Base-by-base conservation (phyloP, 2,797 vertebrate genomes). In the Holocentrus rufus region DNA sequence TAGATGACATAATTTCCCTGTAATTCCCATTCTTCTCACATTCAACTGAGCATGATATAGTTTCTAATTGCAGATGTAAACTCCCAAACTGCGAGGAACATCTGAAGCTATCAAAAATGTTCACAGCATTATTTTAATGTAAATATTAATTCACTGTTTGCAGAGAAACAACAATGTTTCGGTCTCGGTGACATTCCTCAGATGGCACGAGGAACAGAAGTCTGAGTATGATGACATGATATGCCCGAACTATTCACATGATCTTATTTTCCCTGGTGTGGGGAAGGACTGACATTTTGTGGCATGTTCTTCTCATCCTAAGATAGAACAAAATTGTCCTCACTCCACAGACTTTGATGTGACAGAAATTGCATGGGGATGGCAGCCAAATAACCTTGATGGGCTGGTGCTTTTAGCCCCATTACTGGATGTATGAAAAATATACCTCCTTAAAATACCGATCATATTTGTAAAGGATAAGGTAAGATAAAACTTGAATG, bases 371-470 rank as follows among this genome's bases (percentile, higher is more conserved):
- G 78, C 63, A 58, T 39, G 56, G 55, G 34, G 77, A 88, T 84
- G 74, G 79, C 57, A 59, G 74, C 76, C 61, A 86, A 88, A 89
- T 80, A 80, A 87, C 84, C 80, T 76, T 75, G 80, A 79, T 3
- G 7, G 57, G 62, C 55, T 56, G 3, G 56, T 76, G 85, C 86
- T 90, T 90, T 90, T 73, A 89, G 82, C 60, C 69, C 81, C 82
- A 90, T 90, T 88, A 84, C 73, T 54, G 76, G 61, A 55, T 63
- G 69, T 75, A 69, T 83, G 74, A 84, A 44, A 85, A 81, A 85
- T 73, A 42, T 50, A 54, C 64, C 76, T 77, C 55, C 56, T 65
- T 72, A 61, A 61, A 78, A 85, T 54, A 60, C 58, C 30, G 52
- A 39, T 42, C 18, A 7, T 11, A 76, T 69, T 83, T 79, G 52